Evolutionary conservation across 2,797 vertebrate genomes (phyloP).

Genomic region (Sebastes vulpes): DNA sequence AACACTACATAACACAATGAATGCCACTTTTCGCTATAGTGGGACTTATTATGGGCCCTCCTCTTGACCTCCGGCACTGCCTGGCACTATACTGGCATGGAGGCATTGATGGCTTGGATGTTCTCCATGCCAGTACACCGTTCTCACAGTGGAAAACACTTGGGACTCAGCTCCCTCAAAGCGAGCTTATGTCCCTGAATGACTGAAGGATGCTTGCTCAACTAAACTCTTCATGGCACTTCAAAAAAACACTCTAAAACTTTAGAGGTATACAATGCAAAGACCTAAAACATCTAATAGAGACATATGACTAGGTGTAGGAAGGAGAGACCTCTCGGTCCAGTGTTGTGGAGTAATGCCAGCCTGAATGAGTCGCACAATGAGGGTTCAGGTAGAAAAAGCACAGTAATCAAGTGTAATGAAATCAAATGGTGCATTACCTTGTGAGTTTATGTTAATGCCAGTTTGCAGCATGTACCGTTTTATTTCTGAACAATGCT

Average conservation of each 20-base stretch:
- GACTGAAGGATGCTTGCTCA: conserved; percentile 85
- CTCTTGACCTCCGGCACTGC: conserved; percentile 76
- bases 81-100: conserved; percentile 84
- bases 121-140: conserved; percentile 85
- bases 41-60: conserved; percentile 83
- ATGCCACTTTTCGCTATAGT: conserved; percentile 89
- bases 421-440: conserved; percentile 58
- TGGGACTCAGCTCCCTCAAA: conserved; percentile 39
- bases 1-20: conserved; percentile 37
- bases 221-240: conserved; percentile 85
- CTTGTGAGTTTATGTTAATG: conserved; percentile 48
- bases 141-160: conserved; percentile 64
- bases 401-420: conserved; percentile 60
- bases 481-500: conserved; percentile 54
- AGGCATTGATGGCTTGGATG: conserved; percentile 88
- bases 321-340: conserved; percentile 53
- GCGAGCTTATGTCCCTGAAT: conserved; percentile 67
- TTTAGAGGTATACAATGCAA: conserved; percentile 78
- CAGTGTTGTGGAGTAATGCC: conserved; percentile 42
- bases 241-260: conserved; percentile 77
- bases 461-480: conserved; percentile 60
- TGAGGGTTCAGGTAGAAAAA: conserved; percentile 62
- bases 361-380: conserved; percentile 55
- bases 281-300: conserved; percentile 63
- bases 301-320: conserved; percentile 60